Evolutionary conservation across 2,888 invertebrate genomes (phyloP).

Genomic region (Dinocampus coccinellae): DNA sequence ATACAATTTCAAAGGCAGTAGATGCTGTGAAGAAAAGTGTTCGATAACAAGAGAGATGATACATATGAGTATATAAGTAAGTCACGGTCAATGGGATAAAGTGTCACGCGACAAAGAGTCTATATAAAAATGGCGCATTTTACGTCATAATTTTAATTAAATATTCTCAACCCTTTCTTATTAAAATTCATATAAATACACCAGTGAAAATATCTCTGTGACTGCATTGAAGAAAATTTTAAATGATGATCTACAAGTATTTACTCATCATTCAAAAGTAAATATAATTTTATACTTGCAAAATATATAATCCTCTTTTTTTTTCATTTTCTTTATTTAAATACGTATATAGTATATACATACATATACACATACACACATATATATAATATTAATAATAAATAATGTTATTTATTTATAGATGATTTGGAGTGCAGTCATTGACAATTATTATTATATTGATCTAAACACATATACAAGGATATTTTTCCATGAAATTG

Average conservation of each 20-base stretch:
- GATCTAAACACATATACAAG: not conserved
- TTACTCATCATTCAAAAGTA: too few species aligned
- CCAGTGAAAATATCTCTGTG: too few species aligned
- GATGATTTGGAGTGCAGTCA: not conserved
- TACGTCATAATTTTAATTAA: not conserved
- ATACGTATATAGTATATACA: too few species aligned
- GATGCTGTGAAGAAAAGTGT: not conserved
- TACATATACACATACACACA: not conserved
- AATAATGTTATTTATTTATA: not conserved
- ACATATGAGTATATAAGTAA: not conserved
- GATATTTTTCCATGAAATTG: slow-evolving; percentile 25
- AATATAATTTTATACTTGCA: too few species aligned
- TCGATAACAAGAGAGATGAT: not conserved
- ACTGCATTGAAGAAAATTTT: too few species aligned
- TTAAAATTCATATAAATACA: not conserved
- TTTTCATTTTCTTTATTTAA: too few species aligned
- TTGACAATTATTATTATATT: not conserved
- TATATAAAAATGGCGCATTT: not conserved
- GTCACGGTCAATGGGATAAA: not conserved
- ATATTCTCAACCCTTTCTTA: not conserved
- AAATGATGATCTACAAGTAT: too few species aligned
- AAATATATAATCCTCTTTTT: too few species aligned
- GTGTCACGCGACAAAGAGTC: not conserved
- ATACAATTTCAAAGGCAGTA: not conserved
- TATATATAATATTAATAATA: not conserved